phyloP scores from a whole-genome alignment of 1,140 invertebrate species.

The Radopholus similis region DNA sequence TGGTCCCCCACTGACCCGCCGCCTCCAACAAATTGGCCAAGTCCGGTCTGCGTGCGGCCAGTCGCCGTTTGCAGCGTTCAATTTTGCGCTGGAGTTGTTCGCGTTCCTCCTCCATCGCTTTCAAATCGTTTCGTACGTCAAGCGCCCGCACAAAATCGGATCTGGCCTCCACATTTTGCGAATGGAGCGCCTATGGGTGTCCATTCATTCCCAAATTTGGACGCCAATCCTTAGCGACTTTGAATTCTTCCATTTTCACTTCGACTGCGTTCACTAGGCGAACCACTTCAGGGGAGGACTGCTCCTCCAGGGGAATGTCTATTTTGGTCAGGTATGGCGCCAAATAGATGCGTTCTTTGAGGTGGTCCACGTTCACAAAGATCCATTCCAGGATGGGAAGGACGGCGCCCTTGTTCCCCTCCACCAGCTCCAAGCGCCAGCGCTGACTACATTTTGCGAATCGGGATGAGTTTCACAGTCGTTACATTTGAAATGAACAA shows the following conservation, averaged over 20 bases:
- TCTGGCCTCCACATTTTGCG: conserved; percentile 38
- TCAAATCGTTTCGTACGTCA: conserved; percentile 39
- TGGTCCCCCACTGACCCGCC: background rate
- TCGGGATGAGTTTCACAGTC: background rate
- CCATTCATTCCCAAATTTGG: background rate
- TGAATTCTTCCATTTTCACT: conserved; percentile 52
- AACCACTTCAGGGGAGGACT: conserved; percentile 33
- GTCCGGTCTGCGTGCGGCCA: conserved; percentile 24
- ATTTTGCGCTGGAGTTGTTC: conserved; percentile 43
- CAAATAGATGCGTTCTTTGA: conserved; percentile 47
- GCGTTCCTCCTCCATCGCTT: conserved; percentile 47
- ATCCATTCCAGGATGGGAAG: conserved; percentile 50
- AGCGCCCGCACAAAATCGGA: conserved; percentile 35
- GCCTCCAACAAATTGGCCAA: conserved; percentile 22
- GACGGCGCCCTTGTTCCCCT: conserved; percentile 45
- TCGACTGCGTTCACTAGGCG: conserved; percentile 27
- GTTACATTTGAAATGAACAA: background rate
- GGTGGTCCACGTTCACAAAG: conserved; percentile 43
- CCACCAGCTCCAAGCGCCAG: conserved; percentile 47
- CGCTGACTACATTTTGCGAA: conserved; percentile 29
- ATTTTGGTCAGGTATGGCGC: conserved; percentile 40
- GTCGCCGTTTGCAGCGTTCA: conserved; percentile 34
- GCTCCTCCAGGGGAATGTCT: conserved; percentile 41
- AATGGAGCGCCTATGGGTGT: conserved; percentile 26
- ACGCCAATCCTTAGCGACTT: conserved; percentile 3